Percentiles rank a stretch among this genome's conserved stretches.
phyloP scores from a whole-genome alignment of 2,113 vertebrate genomes.

The Petrocephalus zakoni region DNA sequence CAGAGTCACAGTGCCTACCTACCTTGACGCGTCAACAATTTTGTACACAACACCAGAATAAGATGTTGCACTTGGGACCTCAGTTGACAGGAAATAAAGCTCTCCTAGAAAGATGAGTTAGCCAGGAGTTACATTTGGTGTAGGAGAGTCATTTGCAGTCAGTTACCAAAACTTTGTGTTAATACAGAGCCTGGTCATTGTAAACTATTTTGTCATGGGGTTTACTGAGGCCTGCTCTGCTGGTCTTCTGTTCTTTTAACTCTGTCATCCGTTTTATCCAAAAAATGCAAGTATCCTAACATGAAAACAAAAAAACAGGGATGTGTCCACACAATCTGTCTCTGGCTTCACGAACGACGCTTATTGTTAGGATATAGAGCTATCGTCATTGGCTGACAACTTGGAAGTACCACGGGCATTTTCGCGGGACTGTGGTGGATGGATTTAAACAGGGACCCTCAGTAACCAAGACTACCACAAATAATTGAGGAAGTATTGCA shows the following conservation, averaged over 20 bases:
- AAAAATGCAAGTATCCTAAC: neutral
- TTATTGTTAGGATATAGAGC: neutral
- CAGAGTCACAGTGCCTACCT: conserved; percentile 19
- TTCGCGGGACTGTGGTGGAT: neutral
- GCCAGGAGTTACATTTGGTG: neutral
- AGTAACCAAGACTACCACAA: neutral
- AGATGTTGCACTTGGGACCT: conserved; percentile 72
- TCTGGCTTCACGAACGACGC: neutral
- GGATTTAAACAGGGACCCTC: neutral
- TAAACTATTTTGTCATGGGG: neutral
- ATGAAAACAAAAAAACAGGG: neutral
- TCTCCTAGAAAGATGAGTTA: conserved; percentile 64
- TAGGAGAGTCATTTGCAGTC: neutral
- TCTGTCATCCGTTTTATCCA: neutral
- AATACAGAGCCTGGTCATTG: neutral
- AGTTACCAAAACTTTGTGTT: neutral
- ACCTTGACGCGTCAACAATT: conserved; percentile 88
- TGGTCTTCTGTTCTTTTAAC: neutral
- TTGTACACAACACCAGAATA: conserved; percentile 84
- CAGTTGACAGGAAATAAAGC: conserved; percentile 91
- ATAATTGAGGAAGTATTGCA: neutral
- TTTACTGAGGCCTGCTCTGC: neutral
- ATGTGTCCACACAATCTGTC: neutral
- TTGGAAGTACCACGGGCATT: neutral
- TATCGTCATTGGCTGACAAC: neutral